phyloP scores from a whole-genome alignment of 2,113 vertebrate genomes.

The Dolichotis patagonum region DNA sequence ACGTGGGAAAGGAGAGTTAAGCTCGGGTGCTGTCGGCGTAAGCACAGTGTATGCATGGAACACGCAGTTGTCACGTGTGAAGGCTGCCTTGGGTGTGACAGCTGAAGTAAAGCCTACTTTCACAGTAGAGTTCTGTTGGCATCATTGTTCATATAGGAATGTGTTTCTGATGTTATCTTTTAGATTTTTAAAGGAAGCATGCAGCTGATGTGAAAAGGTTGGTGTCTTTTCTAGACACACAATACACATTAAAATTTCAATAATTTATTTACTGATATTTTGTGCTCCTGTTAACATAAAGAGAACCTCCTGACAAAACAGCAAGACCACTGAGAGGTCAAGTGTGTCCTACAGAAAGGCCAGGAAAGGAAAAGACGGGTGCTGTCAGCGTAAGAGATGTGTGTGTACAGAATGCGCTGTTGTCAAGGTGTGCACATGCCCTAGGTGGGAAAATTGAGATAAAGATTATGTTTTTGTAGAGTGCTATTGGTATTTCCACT shows the following conservation, averaged over 20 bases:
- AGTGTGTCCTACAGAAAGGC: not conserved
- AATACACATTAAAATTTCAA: not conserved
- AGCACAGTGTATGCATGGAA: fast-evolving
- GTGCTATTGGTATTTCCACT: not conserved
- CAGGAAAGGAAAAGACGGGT: not conserved
- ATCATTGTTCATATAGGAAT: not conserved
- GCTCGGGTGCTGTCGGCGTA: too few relatives aligned
- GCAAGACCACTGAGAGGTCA: not conserved
- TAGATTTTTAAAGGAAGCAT: not conserved
- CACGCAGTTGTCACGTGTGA: too few relatives aligned
- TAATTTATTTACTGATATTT: not conserved
- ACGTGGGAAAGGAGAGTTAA: not conserved
- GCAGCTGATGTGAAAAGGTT: not conserved
- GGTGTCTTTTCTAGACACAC: not conserved
- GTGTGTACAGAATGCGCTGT: not conserved
- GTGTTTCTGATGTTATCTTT: not conserved
- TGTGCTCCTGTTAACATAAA: not conserved
- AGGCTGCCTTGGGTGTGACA: not conserved
- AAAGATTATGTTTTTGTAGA: not conserved
- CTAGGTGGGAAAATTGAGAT: not conserved
- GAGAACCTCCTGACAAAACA: not conserved
- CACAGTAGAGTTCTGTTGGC: not conserved
- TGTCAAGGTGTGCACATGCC: too few relatives aligned
- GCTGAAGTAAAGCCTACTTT: not conserved
- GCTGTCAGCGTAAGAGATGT: not conserved